Percentiles rank a stretch among this genome's conserved stretches.
Evolutionary conservation across 2,888 invertebrate species (phyloP).

Genomic region (Clistopyga incitator): DNA sequence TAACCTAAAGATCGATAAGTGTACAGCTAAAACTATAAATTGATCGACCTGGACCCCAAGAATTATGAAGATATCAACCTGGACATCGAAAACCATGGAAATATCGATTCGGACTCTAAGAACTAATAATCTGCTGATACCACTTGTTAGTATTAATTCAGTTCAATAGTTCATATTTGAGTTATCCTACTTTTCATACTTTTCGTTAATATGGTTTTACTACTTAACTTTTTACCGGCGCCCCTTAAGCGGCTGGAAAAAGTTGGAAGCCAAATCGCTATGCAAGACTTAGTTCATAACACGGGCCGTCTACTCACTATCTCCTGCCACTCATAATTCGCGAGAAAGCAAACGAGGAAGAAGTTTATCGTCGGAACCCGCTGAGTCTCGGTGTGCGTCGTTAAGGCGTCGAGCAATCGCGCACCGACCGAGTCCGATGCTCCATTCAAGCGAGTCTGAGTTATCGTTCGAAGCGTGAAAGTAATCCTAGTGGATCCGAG

Average conservation of each 20-base stretch:
- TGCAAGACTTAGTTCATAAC: neutral
- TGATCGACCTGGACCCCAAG: too few relatives aligned
- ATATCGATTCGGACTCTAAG: too few relatives aligned
- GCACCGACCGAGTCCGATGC: slow-evolving; percentile 20
- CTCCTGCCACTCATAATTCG: neutral
- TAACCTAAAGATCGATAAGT: too few relatives aligned
- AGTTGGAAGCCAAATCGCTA: neutral
- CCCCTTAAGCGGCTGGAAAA: neutral
- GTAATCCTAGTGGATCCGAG: slow-evolving; percentile 45
- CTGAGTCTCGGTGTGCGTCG: neutral
- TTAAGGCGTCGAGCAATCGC: slow-evolving; percentile 28
- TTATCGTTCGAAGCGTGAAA: slow-evolving; percentile 50
- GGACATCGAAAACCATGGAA: too few relatives aligned
- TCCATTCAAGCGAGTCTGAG: slow-evolving; percentile 43
- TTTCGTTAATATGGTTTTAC: too few relatives aligned
- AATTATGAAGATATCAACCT: too few relatives aligned
- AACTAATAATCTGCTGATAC: too few relatives aligned
- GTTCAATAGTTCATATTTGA: too few relatives aligned
- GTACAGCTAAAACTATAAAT: too few relatives aligned
- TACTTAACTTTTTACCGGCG: neutral
- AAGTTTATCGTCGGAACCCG: neutral
- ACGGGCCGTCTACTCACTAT: neutral
- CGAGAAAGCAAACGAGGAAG: slow-evolving; percentile 3
- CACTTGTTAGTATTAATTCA: too few relatives aligned
- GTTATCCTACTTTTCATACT: too few relatives aligned